These are phyloP conservation scores for Danaus chrysippus DNA, from an alignment of 2,888 invertebrate genomes.

Conservation along the genomic window DNA sequence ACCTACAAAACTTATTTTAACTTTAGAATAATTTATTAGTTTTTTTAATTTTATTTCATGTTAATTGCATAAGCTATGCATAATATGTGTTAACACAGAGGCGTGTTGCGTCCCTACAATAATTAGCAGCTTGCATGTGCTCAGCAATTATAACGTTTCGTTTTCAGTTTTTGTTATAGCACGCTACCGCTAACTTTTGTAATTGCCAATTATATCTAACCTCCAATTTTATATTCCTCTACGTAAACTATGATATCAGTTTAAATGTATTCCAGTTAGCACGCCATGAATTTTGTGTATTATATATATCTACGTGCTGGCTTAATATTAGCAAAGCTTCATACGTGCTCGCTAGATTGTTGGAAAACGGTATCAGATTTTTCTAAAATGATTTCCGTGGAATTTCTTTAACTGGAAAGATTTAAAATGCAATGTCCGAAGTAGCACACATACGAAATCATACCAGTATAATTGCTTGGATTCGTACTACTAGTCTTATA, in stretches of 20 bases:
- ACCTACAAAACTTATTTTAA: no score
- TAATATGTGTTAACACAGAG: conserved; percentile 3
- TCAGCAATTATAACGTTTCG: conserved; percentile 6
- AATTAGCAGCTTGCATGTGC: conserved; percentile 5
- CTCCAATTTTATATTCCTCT: neutral
- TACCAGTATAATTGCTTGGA: no score
- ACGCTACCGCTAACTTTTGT: conserved; percentile 2
- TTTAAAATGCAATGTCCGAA: no score
- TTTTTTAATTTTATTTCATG: neutral
- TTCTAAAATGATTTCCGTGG: no score
- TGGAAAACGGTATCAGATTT: no score
- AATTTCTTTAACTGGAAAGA: no score
- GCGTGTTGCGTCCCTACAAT: conserved; percentile 3
- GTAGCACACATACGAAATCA: no score
- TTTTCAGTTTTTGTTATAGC: neutral
- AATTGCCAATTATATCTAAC: conserved; percentile 5
- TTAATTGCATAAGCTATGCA: neutral
- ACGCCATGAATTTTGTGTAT: neutral
- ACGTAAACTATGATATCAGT: neutral
- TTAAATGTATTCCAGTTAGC: conserved; percentile 5
- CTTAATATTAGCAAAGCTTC: neutral
- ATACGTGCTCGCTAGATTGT: neutral
- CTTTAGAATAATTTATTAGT: no score
- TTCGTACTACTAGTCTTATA: no score
- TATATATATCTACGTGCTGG: neutral